A percentile compares a stretch with the other conserved stretches of the same genome.
phyloP scores from a whole-genome alignment of 1,140 invertebrate genomes.

The Drosophila leontia region DNA sequence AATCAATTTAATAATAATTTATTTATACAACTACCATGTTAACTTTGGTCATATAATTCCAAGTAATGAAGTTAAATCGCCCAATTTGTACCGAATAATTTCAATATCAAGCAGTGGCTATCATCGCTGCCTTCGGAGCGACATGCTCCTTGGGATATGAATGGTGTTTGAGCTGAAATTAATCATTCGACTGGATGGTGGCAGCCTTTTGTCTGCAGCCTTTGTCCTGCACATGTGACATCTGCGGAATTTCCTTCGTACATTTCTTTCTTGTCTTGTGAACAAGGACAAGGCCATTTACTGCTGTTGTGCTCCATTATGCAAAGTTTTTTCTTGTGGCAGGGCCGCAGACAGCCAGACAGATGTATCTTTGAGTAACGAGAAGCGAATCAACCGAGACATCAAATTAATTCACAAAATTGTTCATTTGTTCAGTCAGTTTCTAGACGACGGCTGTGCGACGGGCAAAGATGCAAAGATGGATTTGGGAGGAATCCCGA shows the following conservation, averaged over 20 bases:
- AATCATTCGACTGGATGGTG: conserved; percentile 41
- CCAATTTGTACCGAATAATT: conserved; percentile 12
- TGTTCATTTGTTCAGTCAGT: conserved; percentile 43
- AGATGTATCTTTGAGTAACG: conserved; percentile 38
- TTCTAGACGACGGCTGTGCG: neutral
- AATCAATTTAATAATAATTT: conserved; percentile 4
- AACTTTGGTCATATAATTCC: conserved; percentile 5
- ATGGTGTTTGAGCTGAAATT: conserved; percentile 51
- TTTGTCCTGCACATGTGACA: conserved; percentile 52
- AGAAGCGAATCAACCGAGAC: conserved; percentile 44
- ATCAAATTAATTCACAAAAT: conserved; percentile 55
- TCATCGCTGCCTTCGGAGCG: neutral
- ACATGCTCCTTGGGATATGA: conserved; percentile 7
- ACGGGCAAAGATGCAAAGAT: conserved; percentile 18
- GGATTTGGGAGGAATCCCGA: conserved; percentile 45
- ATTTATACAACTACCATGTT: neutral
- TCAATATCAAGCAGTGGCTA: conserved; percentile 9
- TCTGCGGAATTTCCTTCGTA: conserved; percentile 33
- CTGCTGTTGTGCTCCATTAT: conserved; percentile 42
- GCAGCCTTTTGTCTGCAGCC: conserved; percentile 41
- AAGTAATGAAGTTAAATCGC: conserved; percentile 25
- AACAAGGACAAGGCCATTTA: conserved; percentile 33
- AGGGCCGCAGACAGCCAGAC: conserved; percentile 24
- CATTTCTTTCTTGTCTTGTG: conserved; percentile 16
- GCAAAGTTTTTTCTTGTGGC: conserved; percentile 16